A percentile compares a stretch with the other conserved stretches of the same genome.
Conservation (phyloP, 1,140 invertebrate species). For the Drosophila varians region DNA sequence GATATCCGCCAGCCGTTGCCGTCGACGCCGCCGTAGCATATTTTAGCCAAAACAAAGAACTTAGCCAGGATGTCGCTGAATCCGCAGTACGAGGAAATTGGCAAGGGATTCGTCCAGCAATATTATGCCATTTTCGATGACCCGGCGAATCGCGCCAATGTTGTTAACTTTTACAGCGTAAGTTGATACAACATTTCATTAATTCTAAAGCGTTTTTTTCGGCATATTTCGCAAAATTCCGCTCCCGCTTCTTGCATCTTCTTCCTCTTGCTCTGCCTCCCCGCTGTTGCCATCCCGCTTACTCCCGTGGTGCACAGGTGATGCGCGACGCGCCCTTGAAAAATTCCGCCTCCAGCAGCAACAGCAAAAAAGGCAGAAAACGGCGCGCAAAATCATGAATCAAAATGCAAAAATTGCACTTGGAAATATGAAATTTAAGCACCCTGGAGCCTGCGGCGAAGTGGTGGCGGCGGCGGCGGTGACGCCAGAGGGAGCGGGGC, state of each 20-base stretch:
- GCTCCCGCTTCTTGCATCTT: background rate
- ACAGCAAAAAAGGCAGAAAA: slow-evolving; percentile 53
- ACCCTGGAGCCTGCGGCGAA: background rate
- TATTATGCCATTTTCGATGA: slow-evolving; percentile 97
- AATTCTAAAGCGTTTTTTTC: background rate
- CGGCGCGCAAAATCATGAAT: slow-evolving; percentile 51
- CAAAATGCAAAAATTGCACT: slow-evolving; percentile 6
- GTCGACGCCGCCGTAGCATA: background rate
- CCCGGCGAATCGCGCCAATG: slow-evolving; percentile 89
- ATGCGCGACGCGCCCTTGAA: slow-evolving; percentile 57
- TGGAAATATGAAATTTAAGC: slow-evolving; percentile 9
- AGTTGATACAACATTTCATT: slow-evolving; percentile 85
- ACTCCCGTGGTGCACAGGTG: slow-evolving; percentile 32
- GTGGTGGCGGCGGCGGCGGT: no score
- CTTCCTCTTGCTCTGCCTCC: background rate
- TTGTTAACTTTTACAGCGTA: slow-evolving; percentile 96
- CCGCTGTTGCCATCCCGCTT: slow-evolving; percentile 16
- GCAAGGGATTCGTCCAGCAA: slow-evolving; percentile 96
- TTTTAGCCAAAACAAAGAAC: background rate
- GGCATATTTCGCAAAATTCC: background rate
- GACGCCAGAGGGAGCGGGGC: background rate
- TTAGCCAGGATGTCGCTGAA: slow-evolving; percentile 90
- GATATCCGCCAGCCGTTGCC: background rate
- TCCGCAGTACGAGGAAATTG: slow-evolving; percentile 95
- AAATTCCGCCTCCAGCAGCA: slow-evolving; percentile 44